phyloP scores from a whole-genome alignment of 2,113 vertebrate genomes.

The Syngnathus scovelli region DNA sequence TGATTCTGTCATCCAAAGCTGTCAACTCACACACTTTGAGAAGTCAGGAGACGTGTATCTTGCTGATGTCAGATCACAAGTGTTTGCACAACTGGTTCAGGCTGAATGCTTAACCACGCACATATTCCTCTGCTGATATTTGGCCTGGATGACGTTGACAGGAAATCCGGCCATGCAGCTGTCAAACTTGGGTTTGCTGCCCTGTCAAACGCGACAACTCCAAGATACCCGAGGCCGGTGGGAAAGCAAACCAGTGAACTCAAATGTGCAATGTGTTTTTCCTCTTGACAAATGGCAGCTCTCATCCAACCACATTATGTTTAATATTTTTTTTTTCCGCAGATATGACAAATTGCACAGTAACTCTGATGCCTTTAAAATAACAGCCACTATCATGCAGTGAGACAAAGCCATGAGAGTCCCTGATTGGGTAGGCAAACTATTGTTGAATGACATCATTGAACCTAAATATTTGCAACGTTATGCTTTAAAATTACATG shows the following conservation, averaged over 20 bases:
- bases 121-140: neutral
- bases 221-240: neutral
- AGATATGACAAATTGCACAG: neutral
- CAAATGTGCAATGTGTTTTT: neutral
- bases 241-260: neutral
- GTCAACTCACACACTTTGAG: constrained; percentile 22
- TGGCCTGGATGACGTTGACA: constrained; percentile 3
- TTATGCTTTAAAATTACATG: neutral
- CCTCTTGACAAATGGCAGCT: neutral
- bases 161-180: neutral
- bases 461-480: neutral
- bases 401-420: too few species aligned
- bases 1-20: constrained; percentile 12
- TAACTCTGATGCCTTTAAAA: neutral
- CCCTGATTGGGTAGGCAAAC: too few species aligned
- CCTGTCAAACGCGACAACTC: constrained; percentile 5
- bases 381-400: neutral
- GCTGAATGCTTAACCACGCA: constrained; percentile 1
- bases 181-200: neutral
- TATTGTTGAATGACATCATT: too few species aligned
- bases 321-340: neutral
- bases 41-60: constrained; percentile 9
- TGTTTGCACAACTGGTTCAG: constrained; percentile 10
- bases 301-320: neutral
- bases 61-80: constrained; percentile 28